Conservation (phyloP, 2,888 invertebrate species). For the Corbicula japonica region DNA sequence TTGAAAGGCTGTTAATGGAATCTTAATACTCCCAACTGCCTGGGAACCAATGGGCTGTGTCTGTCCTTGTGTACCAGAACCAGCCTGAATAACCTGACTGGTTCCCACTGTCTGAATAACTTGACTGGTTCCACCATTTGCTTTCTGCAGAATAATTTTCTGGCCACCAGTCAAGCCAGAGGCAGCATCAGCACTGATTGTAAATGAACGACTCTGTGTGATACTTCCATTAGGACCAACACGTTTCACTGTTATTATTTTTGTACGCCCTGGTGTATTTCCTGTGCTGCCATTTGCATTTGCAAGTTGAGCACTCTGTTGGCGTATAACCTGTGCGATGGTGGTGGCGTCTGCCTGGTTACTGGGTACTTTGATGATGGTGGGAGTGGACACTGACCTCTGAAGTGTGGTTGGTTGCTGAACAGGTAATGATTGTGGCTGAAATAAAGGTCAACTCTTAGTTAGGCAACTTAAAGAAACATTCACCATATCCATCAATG, state of each 20-base stretch:
- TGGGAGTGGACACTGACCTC: conserved; percentile 67
- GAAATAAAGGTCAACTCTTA: conserved; percentile 25
- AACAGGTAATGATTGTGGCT: conserved; percentile 32
- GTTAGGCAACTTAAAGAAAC: too few species aligned
- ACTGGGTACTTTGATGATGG: conserved; percentile 68
- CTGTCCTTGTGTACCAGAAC: conserved; percentile 40
- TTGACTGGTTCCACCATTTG: conserved; percentile 44
- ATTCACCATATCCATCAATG: too few species aligned
- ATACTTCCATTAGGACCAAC: conserved; percentile 66
- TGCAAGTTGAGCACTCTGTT: conserved; percentile 49
- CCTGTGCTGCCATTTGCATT: not conserved
- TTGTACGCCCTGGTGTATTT: conserved; percentile 47
- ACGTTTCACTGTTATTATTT: conserved; percentile 67
- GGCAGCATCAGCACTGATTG: conserved; percentile 46
- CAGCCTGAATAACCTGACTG: conserved; percentile 35
- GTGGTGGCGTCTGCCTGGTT: conserved; percentile 17
- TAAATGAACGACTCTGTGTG: conserved; percentile 64
- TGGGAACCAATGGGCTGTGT: conserved; percentile 33
- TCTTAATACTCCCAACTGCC: conserved; percentile 21
- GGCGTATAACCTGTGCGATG: conserved; percentile 48
- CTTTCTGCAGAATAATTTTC: conserved; percentile 60
- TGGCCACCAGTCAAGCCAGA: conserved; percentile 47
- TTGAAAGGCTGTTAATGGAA: conserved; percentile 39
- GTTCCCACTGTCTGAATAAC: too few species aligned
- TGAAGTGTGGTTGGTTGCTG: conserved; percentile 50